Evolutionary conservation across 1,140 invertebrate species (phyloP).

Genomic region (Anadara kagoshimensis): DNA sequence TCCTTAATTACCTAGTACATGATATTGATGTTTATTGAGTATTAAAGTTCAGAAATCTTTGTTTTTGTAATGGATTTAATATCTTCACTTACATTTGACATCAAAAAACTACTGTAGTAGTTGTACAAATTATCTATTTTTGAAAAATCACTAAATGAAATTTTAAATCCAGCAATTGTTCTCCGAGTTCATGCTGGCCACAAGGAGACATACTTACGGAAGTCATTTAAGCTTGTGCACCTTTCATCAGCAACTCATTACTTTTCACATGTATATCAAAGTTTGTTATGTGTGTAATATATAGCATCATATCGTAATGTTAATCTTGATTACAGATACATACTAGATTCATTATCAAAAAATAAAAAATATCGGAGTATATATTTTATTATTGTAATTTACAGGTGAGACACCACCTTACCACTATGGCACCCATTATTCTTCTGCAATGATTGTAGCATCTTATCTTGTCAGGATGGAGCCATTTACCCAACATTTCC

Average conservation of each 20-base stretch:
- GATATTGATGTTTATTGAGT: no score
- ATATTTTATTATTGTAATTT: conserved; percentile 11
- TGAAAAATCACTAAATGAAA: no score
- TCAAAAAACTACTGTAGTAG: no score
- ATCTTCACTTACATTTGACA: no score
- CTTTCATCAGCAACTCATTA: background rate
- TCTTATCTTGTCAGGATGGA: conserved; percentile 98
- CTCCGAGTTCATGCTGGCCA: no score
- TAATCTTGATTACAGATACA: background rate
- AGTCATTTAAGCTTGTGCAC: background rate
- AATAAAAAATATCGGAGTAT: background rate
- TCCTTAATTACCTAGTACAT: background rate
- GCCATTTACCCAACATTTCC: conserved; percentile 98
- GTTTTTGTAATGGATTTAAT: no score
- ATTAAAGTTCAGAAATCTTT: no score
- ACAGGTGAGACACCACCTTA: conserved; percentile 94
- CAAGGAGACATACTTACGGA: no score
- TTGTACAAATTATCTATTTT: no score
- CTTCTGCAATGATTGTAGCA: conserved; percentile 99
- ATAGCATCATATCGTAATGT: no score
- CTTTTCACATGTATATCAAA: no score
- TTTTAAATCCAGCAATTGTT: no score
- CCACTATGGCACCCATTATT: conserved; percentile 99
- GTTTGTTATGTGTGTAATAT: background rate
- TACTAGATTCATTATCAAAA: background rate